Base-by-base conservation (phyloP, 1,140 invertebrate genomes). In the Ectropis grisescens region DNA sequence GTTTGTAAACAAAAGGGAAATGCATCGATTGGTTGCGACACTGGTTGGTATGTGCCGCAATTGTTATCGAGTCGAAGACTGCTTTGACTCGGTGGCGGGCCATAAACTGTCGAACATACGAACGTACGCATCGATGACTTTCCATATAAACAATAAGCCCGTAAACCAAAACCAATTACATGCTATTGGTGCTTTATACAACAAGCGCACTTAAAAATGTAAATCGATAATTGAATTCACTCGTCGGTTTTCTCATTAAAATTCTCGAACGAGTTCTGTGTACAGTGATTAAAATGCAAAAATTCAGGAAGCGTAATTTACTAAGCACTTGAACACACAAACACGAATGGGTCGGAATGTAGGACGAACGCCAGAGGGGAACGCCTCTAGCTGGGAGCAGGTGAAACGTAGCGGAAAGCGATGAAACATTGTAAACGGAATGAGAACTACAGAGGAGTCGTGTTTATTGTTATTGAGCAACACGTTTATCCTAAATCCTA, bases 141-240 rank as follows among this genome's bases (percentile, higher is more conserved):
- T 40, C 39, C 47, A 60, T 53, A 61, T 52, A 62, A 58, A 62
- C 54, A 58, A 52, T 35, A 48, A 52, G 25, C 37, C 38, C 42
- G 52, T 67, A 68, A 67, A 71, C 47, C 47, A 61, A 66, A 64
- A 52, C 51, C 67, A 71, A 78, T 78, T 64, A 67, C 59, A 74
- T 66, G 69, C 61, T 45, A 58, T 67, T 54, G 53, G 60, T 56
- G 54, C 43, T 56, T 47, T 52, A 49, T 33, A 46, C 39, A 54
- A 46, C 44, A 51, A 41, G 33, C 31, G n/a, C n/a, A n/a, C 16
- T 26, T 26, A 10, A 26, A 26, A 26, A 26, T 26, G 4, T 26
- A 26, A 7, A n/a, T 26, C 4, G 9, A 4, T 19, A 19, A 19
- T 8, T 19, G 8, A 19, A 4, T 19, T 19, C 16, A 19, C n/a